Evolutionary conservation across 64 coral and sea anemone species (phyloP), one percentile per base, ranked within the genome.

Genomic region (Acropora yongei): DNA sequence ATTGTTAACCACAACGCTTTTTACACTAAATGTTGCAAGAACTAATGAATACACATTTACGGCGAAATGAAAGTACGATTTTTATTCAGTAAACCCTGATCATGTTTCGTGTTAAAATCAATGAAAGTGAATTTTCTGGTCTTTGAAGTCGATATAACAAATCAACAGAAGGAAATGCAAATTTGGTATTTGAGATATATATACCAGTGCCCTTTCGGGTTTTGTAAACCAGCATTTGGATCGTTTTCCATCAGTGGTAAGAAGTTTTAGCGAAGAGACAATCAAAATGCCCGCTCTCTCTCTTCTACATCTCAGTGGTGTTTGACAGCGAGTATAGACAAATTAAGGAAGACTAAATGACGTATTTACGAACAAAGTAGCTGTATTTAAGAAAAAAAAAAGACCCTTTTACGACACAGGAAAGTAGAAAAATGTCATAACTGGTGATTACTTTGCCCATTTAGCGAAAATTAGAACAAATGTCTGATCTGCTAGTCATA

Each of bases 61-160:
- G 14, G 58, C 5, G 14, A 5, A 63, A 63, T 14, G 14, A 63
- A 63, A 63, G 58, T 63, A 41, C 74, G 2, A 1, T 43, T 76
- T 46, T 76, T 46, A 4, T 5, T 41, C 30, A 76, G 12, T 76
- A 76, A 76, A 76, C 41, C 74, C 74, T 76, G 74, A 76, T n/a
- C n/a, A n/a, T n/a, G n/a, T 45, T 45, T 76, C 5, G 2, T 10
- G 0, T 76, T 76, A 42, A 76, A 8, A 45, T 9, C 41, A 76
- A 42, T 75, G 4, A 75, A 75, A 41, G 2, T 76, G 74, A 76
- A 76, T 1, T 76, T 5, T 76, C 74, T 39, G 41, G 74, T 42
- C 12, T 46, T 76, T 43, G 30, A 76, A 76, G 30, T 76, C 41
- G 74, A 76, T 76, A 76, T 42, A 76, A 76, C 10, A n/a, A n/a